Base-by-base conservation (phyloP, 2,113 vertebrate species). In the Spizaetus ornatus region DNA sequence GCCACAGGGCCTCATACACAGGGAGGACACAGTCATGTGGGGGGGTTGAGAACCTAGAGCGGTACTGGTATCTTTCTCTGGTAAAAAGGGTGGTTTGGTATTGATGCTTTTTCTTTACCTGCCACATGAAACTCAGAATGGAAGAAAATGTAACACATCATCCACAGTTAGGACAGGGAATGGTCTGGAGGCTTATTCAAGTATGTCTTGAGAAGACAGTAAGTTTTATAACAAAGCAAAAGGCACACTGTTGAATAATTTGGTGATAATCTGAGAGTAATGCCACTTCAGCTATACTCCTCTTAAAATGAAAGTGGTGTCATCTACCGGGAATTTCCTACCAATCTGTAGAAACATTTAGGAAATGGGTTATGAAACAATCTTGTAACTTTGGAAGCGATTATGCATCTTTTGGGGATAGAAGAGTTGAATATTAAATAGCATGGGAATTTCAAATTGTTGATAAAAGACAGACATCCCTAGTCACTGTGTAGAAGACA, bases 1-100 rank as follows among this genome's bases (percentile, higher is more conserved):
- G 42, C 11, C 0, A 1, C 25, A 21, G 7, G 34, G n/a, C 17
- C 23, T 73, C 4, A 2, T 14, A 45, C 12, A 12, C 6, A 13
- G 25, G 16, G 36, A 61, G 45, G 19, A 70, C 79, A 63, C 15
- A 53, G 20, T 8, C 29, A 48, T 36, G 10, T 32, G 36, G 3
- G 20, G 32, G 16, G 18, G 3, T 7, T 36, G 52, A 50, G 31
- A 32, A 74, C 12, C 26, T 26, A 19, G 32, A 38, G 40, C 13
- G 10, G 42, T 61, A 31, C 5, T 9, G 34, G 1, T n/a, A 11
- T 21, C 16, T 45, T 77, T 43, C 48, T 72, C 36, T 42, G 16
- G 14, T 36, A 45, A 5, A 55, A 73, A 15, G 16, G 7, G 32
- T 9, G 7, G 31, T 65, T 84, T 77, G 25, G 21, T 59, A 84